Conservation (phyloP, 2,797 vertebrate genomes). For the Notolabrus celidotus region DNA sequence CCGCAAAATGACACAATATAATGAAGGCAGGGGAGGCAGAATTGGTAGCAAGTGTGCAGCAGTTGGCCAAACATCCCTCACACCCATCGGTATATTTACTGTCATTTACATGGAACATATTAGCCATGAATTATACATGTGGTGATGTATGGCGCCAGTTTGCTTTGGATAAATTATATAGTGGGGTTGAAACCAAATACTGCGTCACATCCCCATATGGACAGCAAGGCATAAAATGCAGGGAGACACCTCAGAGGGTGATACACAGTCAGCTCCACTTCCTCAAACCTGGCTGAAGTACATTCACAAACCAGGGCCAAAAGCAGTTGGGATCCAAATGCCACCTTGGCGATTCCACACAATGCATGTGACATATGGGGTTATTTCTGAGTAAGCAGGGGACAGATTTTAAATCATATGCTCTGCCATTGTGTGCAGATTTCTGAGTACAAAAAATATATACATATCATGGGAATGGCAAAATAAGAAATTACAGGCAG, state of each 20-base stretch:
- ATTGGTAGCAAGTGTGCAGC: constrained; percentile 31
- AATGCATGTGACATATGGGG: constrained; percentile 68
- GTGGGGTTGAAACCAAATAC: constrained; percentile 50
- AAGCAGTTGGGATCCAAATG: constrained; percentile 57
- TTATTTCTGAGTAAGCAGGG: constrained; percentile 67
- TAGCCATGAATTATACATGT: constrained; percentile 79
- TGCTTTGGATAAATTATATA: constrained; percentile 66
- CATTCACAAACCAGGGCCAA: constrained; percentile 44
- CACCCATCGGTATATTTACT: constrained; percentile 68
- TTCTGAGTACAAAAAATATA: constrained; percentile 38
- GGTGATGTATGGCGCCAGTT: constrained; percentile 65
- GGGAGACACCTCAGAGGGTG: constrained; percentile 47
- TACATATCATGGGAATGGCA: constrained; percentile 46
- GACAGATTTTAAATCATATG: constrained; percentile 59
- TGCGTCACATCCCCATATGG: constrained; percentile 59
- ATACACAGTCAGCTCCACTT: constrained; percentile 53
- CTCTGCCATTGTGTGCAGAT: constrained; percentile 53
- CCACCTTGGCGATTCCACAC: constrained; percentile 60
- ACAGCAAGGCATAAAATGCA: constrained; percentile 62
- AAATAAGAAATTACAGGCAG: constrained; percentile 59
- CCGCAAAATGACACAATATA: constrained; percentile 62
- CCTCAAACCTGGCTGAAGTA: constrained; percentile 54
- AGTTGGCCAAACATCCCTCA: constrained; percentile 69
- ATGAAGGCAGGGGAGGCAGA: constrained; percentile 14
- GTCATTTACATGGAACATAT: constrained; percentile 75